These are phyloP conservation scores for Pteria penguin DNA, from an alignment of 2,888 invertebrate species.

Conservation along the genomic window DNA sequence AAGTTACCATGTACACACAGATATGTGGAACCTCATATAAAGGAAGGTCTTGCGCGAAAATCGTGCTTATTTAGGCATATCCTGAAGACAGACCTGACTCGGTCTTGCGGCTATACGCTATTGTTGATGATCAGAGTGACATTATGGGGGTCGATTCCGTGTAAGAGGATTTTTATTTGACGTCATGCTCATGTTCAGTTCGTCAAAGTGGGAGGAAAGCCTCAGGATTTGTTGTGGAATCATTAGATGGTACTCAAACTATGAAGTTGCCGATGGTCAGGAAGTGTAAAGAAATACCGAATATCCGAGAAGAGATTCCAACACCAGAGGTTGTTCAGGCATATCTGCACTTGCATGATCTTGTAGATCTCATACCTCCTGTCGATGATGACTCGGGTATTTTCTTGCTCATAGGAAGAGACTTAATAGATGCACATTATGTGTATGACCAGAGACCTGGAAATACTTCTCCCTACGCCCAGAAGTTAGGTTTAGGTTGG, in stretches of 20 bases:
- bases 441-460: conserved; percentile 28
- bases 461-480: conserved; percentile 33
- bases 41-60: conserved; percentile 53
- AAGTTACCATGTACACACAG: conserved; percentile 32
- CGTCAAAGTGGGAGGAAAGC: conserved; percentile 30
- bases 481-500: conserved; percentile 33
- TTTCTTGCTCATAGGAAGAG: conserved; percentile 37
- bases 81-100: conserved; percentile 29
- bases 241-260: conserved; percentile 15
- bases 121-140: conserved; percentile 54
- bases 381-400: conserved; percentile 26
- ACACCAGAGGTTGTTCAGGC: conserved; percentile 34
- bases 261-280: conserved; percentile 34
- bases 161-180: conserved; percentile 20
- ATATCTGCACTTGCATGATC: conserved; percentile 37
- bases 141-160: conserved; percentile 15
- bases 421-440: conserved; percentile 31
- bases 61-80: conserved; percentile 40
- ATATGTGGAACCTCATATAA: conserved; percentile 37
- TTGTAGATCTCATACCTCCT: conserved; percentile 28
- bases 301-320: conserved; percentile 43
- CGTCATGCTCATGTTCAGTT: conserved; percentile 41
- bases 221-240: conserved; percentile 32
- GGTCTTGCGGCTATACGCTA: conserved; percentile 29
- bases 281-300: conserved; percentile 47